Evolutionary conservation across 2,888 invertebrate species (phyloP).

Genomic region (Salpingus planirostris): DNA sequence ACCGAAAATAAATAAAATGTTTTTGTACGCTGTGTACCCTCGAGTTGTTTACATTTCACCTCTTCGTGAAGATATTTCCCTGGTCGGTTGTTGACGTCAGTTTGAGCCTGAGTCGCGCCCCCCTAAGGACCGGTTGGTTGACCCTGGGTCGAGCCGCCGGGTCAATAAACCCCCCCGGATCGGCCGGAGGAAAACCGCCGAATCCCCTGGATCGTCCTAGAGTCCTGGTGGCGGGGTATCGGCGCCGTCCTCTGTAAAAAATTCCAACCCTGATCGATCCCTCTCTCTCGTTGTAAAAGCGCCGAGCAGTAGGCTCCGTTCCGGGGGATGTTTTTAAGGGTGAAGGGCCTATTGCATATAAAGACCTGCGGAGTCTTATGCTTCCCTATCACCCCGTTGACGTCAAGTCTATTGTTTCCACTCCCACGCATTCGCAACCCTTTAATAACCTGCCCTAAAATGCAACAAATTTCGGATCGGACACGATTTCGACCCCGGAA

Average conservation of each 20-base stretch:
- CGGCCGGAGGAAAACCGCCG: too few relatives aligned
- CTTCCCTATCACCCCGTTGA: conserved; percentile 15
- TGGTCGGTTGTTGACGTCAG: conserved; percentile 30
- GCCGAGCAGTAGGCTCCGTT: too few relatives aligned
- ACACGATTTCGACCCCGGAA: background rate
- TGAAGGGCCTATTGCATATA: conserved; percentile 7
- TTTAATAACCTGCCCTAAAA: conserved; percentile 4
- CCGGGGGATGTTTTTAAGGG: too few relatives aligned
- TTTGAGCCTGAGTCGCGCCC: conserved; percentile 18
- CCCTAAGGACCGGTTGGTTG: conserved; percentile 8
- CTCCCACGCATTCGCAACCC: conserved; percentile 22
- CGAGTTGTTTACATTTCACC: conserved; percentile 23
- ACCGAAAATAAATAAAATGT: conserved; percentile 4
- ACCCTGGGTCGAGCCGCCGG: conserved; percentile 1
- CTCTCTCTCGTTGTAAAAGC: too few relatives aligned
- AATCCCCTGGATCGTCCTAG: conserved; percentile 1
- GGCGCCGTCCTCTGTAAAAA: too few relatives aligned
- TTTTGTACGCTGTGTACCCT: conserved; percentile 1
- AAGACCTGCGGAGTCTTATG: conserved; percentile 7
- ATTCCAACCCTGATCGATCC: too few relatives aligned
- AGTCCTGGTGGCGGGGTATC: conserved; percentile 5
- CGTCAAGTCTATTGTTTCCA: conserved; percentile 20
- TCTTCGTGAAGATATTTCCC: conserved; percentile 20
- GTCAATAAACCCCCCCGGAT: conserved; percentile 4
- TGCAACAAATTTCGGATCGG: conserved; percentile 1